Conservation (phyloP, 2,113 vertebrate species). For the Mobula hypostoma region DNA sequence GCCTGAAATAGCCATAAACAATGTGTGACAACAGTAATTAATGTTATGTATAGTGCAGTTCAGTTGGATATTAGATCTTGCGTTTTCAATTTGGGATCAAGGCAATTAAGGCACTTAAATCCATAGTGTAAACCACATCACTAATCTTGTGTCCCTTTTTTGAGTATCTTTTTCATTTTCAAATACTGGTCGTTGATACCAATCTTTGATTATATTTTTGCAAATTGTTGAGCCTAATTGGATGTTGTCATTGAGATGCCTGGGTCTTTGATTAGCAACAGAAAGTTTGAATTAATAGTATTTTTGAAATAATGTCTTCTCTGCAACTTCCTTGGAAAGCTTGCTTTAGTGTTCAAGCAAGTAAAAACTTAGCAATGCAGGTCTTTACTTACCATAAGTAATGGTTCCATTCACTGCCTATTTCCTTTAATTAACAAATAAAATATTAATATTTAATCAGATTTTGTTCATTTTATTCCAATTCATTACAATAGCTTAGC, state of each 20-base stretch:
- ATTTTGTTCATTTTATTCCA: not conserved
- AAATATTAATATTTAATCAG: not conserved
- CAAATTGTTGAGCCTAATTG: not conserved
- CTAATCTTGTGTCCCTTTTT: not conserved
- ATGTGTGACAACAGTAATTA: not conserved
- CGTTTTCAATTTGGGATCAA: not conserved
- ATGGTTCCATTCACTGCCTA: not conserved
- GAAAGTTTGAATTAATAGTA: not conserved
- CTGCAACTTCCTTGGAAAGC: not conserved
- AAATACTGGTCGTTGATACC: not conserved
- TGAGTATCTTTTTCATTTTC: too few species aligned
- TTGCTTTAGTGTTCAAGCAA: not conserved
- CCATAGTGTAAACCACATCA: not conserved
- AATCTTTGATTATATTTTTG: not conserved
- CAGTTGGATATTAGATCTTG: not conserved
- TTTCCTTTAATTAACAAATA: not conserved
- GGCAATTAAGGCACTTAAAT: not conserved
- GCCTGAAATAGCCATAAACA: not conserved
- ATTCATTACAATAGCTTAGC: not conserved
- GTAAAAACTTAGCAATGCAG: too few species aligned
- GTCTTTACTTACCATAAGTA: not conserved
- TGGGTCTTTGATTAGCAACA: not conserved
- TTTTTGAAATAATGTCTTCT: not conserved
- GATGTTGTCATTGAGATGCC: not conserved
- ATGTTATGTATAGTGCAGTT: not conserved